Conservation (phyloP, 1,140 invertebrate species). For the Cydia amplana region DNA sequence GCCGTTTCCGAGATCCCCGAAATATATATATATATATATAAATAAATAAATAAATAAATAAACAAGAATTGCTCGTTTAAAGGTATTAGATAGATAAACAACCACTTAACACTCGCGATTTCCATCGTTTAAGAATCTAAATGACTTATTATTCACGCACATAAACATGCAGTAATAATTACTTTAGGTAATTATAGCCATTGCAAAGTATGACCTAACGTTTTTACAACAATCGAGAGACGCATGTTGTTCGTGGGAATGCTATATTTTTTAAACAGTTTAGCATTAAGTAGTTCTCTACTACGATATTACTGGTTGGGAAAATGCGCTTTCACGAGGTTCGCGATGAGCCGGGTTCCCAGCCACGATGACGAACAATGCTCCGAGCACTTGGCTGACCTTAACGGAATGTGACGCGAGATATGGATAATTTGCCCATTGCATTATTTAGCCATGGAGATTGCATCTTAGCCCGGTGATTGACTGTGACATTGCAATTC, state of each 20-base stretch:
- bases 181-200: background rate
- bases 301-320: slow-evolving; percentile 47
- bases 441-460: slow-evolving; percentile 4
- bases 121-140: background rate
- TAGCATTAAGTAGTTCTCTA: slow-evolving; percentile 46
- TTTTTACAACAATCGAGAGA: slow-evolving; percentile 24
- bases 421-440: slow-evolving; percentile 29
- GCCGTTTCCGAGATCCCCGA: too few relatives aligned
- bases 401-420: slow-evolving; percentile 23
- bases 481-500: slow-evolving; percentile 2
- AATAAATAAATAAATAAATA: too few relatives aligned
- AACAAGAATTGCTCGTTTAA: too few relatives aligned
- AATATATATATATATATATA: too few relatives aligned
- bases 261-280: slow-evolving; percentile 49
- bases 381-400: slow-evolving; percentile 48
- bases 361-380: slow-evolving; percentile 63
- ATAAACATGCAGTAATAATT: slow-evolving; percentile 15
- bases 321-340: slow-evolving; percentile 66
- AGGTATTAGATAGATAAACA: too few relatives aligned
- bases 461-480: background rate
- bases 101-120: background rate
- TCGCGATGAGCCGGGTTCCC: slow-evolving; percentile 54
- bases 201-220: slow-evolving; percentile 24
- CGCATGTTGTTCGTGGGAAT: slow-evolving; percentile 27
- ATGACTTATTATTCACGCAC: background rate